Evolutionary conservation across 1,140 invertebrate genomes (phyloP).

Genomic region (Thaumatotibia leucotreta): DNA sequence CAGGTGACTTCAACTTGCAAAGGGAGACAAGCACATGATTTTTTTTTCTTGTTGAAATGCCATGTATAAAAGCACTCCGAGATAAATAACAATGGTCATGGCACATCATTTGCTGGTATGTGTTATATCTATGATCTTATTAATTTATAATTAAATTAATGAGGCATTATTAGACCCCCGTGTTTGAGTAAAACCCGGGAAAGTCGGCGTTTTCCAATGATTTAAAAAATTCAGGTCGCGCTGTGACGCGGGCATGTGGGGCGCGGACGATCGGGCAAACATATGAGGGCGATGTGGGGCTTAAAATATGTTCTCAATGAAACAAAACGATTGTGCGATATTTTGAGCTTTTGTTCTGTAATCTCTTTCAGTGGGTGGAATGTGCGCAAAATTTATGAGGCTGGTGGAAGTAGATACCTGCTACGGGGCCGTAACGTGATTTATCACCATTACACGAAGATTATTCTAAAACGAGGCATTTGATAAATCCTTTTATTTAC

Average conservation of each 20-base stretch:
- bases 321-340: neutral
- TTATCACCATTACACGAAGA: neutral
- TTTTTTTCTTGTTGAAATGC: too few relatives aligned
- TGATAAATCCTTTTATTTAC: neutral
- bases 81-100: too few relatives aligned
- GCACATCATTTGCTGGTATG: too few relatives aligned
- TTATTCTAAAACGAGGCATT: neutral
- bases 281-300: neutral
- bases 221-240: neutral
- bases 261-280: neutral
- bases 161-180: neutral
- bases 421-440: neutral
- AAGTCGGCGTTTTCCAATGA: neutral
- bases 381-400: neutral
- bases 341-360: neutral
- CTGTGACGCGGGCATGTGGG: neutral
- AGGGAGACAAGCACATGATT: too few relatives aligned
- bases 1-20: too few relatives aligned
- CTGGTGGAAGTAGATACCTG: neutral
- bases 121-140: too few relatives aligned
- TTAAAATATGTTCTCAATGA: conserved; percentile 1
- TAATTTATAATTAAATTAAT: neutral
- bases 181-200: neutral
- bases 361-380: neutral
- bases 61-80: too few relatives aligned